Percentiles rank a stretch among this genome's conserved stretches.
These are phyloP conservation scores for Nibea albiflora DNA, from an alignment of 2,113 vertebrate species.

Conservation along the genomic window DNA sequence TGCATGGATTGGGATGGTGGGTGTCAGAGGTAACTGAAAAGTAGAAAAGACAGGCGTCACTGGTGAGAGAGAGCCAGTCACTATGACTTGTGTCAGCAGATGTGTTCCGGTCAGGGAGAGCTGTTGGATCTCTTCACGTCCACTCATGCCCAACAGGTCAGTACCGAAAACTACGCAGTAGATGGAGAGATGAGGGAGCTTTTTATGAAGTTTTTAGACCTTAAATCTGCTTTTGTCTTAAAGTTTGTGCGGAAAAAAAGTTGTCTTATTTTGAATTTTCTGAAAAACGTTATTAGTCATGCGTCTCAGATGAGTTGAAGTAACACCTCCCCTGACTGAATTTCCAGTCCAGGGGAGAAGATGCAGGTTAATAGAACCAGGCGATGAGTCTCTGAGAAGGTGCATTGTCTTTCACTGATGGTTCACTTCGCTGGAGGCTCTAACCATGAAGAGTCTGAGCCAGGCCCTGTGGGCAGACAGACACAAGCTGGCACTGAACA, in stretches of 20 bases:
- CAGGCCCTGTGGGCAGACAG: slow-evolving; percentile 41
- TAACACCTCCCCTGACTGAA: too few relatives aligned
- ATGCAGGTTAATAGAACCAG: not conserved
- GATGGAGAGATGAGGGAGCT: not conserved
- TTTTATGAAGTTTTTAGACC: not conserved
- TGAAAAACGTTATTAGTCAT: too few relatives aligned
- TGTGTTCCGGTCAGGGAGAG: slow-evolving; percentile 37
- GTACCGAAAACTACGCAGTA: not conserved
- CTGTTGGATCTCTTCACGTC: slow-evolving; percentile 42
- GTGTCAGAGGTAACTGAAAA: slow-evolving; percentile 52
- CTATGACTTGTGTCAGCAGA: slow-evolving; percentile 64
- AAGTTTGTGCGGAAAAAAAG: not conserved
- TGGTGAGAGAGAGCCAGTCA: slow-evolving; percentile 23
- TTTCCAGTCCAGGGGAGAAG: not conserved
- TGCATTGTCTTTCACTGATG: slow-evolving; percentile 9
- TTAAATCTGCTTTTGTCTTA: not conserved
- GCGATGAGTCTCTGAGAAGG: not conserved
- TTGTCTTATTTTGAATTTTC: too few relatives aligned
- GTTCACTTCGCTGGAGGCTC: slow-evolving; percentile 14
- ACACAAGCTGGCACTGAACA: slow-evolving; percentile 6
- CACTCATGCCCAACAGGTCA: slow-evolving; percentile 47
- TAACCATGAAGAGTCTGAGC: not conserved
- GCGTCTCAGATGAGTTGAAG: not conserved
- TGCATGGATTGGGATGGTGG: not conserved
- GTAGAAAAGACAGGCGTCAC: slow-evolving; percentile 48